These are phyloP conservation scores for Synergus umbraculus DNA, from an alignment of 2,888 invertebrate genomes.

Conservation along the genomic window DNA sequence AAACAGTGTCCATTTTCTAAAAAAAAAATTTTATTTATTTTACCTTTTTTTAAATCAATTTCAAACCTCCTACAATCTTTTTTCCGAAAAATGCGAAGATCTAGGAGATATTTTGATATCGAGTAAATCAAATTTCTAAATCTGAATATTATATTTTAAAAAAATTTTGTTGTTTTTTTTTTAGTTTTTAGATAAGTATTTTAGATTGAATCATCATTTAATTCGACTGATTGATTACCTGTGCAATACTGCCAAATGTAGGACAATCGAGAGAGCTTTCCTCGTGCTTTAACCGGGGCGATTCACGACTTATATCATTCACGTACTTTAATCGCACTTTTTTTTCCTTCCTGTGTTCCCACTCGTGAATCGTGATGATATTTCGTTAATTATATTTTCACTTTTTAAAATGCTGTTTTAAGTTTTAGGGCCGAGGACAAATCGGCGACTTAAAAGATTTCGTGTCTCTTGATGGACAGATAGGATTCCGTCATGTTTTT, in stretches of 20 bases:
- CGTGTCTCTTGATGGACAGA: not conserved
- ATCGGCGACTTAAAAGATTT: not conserved
- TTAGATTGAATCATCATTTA: not conserved
- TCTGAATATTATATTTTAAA: not conserved
- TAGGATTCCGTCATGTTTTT: not conserved
- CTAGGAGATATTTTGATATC: too few species aligned
- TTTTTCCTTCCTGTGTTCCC: not conserved
- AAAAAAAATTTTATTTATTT: not conserved
- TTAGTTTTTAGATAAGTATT: not conserved
- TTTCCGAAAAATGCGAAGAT: too few species aligned
- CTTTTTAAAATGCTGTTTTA: constrained; percentile 10
- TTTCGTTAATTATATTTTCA: constrained; percentile 4
- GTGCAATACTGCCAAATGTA: constrained; percentile 13
- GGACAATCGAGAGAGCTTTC: constrained; percentile 16
- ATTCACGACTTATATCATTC: not conserved
- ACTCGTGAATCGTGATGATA: not conserved
- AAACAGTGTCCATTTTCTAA: not conserved
- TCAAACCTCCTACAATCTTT: not conserved
- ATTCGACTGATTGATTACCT: not conserved
- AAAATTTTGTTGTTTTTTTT: not conserved
- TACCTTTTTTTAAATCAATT: not conserved
- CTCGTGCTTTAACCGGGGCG: constrained; percentile 19
- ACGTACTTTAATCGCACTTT: not conserved
- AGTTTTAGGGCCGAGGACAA: not conserved
- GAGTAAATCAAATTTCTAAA: not conserved